Conservation (phyloP, 2,888 invertebrate species). For the Apantesis nais region DNA sequence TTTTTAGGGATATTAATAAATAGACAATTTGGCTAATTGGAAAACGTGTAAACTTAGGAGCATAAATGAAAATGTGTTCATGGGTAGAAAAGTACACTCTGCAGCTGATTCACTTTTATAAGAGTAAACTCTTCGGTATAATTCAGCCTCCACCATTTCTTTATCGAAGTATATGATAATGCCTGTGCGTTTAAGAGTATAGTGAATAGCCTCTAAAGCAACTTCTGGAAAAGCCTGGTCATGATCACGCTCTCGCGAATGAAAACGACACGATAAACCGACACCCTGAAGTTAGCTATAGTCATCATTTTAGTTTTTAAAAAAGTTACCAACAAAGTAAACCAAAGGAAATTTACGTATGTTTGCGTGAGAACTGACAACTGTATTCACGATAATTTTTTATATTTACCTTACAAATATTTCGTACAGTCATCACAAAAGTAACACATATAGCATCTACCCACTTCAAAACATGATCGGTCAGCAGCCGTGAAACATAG, state of each 20-base stretch:
- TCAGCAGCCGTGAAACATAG: conserved; percentile 66
- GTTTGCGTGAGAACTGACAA: no score
- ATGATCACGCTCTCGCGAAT: no score
- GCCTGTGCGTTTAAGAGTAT: background rate
- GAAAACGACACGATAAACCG: no score
- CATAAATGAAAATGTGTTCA: background rate
- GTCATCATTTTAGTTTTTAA: no score
- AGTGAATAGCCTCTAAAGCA: no score
- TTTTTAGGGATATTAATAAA: background rate
- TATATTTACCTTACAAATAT: conserved; percentile 78
- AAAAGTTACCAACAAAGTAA: no score
- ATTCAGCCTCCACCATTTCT: background rate
- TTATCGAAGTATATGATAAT: background rate
- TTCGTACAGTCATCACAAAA: conserved; percentile 83
- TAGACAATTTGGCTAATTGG: no score
- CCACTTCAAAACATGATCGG: conserved; percentile 84
- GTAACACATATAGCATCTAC: conserved; percentile 78
- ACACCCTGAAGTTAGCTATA: no score
- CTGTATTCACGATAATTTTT: no score
- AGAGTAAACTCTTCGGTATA: background rate
- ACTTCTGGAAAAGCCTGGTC: no score
- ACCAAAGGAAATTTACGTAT: no score
- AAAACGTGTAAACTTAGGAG: background rate
- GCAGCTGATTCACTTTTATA: background rate
- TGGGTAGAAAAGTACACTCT: background rate